A percentile compares a stretch with the other conserved stretches of the same genome.
Evolutionary conservation across 2,113 vertebrate genomes (phyloP).

Genomic region (Nannospalax galili): DNA sequence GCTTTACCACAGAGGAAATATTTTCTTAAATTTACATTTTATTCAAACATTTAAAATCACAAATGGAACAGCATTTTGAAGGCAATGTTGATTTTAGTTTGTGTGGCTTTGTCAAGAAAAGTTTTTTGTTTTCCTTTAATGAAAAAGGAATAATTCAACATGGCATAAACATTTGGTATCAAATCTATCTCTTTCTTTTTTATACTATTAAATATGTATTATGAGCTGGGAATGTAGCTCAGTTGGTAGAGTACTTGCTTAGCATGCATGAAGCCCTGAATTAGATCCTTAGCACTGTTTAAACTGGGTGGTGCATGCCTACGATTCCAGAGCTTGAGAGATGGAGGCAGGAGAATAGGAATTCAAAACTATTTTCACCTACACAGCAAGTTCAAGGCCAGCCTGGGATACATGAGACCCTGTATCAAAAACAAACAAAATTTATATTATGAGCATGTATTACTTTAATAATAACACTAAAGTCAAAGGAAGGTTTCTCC

Average conservation of each 20-base stretch:
- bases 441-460: background rate
- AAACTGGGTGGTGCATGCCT: background rate
- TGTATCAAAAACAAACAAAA: background rate
- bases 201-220: background rate
- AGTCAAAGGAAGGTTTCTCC: no score
- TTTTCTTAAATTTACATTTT: constrained; percentile 37
- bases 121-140: constrained; percentile 30
- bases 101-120: background rate
- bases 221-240: background rate
- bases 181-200: constrained; percentile 2
- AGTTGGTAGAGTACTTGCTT: background rate
- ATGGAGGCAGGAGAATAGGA: background rate
- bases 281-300: background rate
- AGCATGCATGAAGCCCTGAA: background rate
- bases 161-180: background rate
- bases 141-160: constrained; percentile 24
- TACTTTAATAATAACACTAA: no score
- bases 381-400: background rate
- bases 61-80: constrained; percentile 42
- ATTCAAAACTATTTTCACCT: background rate
- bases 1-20: constrained; percentile 13
- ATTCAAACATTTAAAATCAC: background rate
- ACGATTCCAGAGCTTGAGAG: background rate
- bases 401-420: background rate
- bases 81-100: constrained; percentile 1